Evolutionary conservation across 2,888 invertebrate genomes (phyloP).

Genomic region (Thereva nobilitata): DNA sequence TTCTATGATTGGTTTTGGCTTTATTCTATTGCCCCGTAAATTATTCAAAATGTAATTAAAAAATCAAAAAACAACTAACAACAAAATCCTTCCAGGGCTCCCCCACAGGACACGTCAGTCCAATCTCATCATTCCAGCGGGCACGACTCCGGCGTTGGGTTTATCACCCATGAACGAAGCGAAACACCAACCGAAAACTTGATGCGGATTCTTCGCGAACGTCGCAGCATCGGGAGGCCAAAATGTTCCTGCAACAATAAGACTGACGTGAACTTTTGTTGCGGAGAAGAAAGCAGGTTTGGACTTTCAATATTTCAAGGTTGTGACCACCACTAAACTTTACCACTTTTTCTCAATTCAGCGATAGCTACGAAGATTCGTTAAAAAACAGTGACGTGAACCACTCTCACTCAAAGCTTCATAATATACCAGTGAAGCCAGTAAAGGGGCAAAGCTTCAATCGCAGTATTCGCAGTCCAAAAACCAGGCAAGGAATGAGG

Average conservation of each 20-base stretch:
- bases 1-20: no score
- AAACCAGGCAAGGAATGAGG: conserved; percentile 47
- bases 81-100: conserved; percentile 48
- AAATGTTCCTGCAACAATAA: conserved; percentile 39
- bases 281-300: conserved; percentile 43
- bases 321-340: neutral
- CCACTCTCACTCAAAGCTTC: conserved; percentile 41
- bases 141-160: conserved; percentile 77
- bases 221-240: conserved; percentile 20
- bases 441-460: conserved; percentile 40
- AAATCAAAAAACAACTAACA: no score
- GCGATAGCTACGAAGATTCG: conserved; percentile 81
- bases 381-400: conserved; percentile 62
- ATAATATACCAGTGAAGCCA: conserved; percentile 45
- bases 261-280: conserved; percentile 29
- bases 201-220: conserved; percentile 38
- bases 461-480: conserved; percentile 41
- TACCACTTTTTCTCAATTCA: conserved; percentile 47
- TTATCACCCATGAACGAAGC: conserved; percentile 52
- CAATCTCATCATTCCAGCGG: conserved; percentile 82
- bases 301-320: neutral
- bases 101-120: conserved; percentile 70
- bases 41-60: no score
- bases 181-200: conserved; percentile 41
- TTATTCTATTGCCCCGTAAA: no score